phyloP scores from a whole-genome alignment of 2,797 vertebrate species.

The Malurus splendens region DNA sequence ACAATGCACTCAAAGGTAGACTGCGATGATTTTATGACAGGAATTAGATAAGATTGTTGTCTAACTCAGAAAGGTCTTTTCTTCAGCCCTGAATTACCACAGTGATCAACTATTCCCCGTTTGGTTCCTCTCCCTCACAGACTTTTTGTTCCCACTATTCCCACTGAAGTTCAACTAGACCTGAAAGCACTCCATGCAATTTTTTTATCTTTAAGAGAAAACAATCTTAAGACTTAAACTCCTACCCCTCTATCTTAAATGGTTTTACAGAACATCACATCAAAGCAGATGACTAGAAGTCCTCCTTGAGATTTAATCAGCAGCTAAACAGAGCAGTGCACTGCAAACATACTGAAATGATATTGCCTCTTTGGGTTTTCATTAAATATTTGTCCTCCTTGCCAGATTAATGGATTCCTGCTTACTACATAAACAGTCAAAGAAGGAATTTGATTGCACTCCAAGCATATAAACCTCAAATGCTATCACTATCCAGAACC shows the following conservation, averaged over 20 bases:
- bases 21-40: not conserved
- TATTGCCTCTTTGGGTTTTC: not conserved
- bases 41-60: not conserved
- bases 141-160: not conserved
- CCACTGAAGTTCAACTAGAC: not conserved
- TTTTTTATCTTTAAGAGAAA: not conserved
- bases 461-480: not conserved
- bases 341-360: not conserved
- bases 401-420: not conserved
- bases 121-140: not conserved
- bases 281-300: not conserved
- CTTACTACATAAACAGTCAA: not conserved
- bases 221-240: not conserved
- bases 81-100: not conserved
- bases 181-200: not conserved
- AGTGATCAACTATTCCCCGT: not conserved
- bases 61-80: not conserved
- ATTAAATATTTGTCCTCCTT: constrained; percentile 18
- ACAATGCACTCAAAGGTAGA: not conserved
- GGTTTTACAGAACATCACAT: not conserved
- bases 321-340: not conserved
- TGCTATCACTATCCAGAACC: not conserved
- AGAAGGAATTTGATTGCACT: not conserved
- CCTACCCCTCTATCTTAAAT: not conserved
- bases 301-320: not conserved